A percentile compares a stretch with the other conserved stretches of the same genome.
phyloP scores from a whole-genome alignment of 2,888 invertebrate genomes.

The Aphrophora alni region DNA sequence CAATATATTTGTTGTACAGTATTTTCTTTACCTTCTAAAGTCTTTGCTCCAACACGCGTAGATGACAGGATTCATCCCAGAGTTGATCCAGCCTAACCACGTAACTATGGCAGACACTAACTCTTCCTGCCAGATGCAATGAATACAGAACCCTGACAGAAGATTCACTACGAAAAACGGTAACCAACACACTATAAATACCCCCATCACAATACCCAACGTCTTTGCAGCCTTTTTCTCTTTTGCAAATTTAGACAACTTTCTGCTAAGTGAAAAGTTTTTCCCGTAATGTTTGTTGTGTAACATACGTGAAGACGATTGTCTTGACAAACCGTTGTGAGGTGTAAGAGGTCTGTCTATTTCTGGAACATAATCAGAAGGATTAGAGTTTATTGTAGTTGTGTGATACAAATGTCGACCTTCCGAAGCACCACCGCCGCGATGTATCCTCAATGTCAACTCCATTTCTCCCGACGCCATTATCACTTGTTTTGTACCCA shows the following conservation, averaged over 20 bases:
- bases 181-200: constrained; percentile 96
- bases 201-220: constrained; percentile 95
- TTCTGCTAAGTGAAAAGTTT: constrained; percentile 91
- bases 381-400: constrained; percentile 56
- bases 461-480: constrained; percentile 85
- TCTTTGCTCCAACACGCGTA: constrained; percentile 99
- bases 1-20: too few species aligned
- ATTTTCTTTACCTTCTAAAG: constrained; percentile 79
- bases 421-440: constrained; percentile 74
- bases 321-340: constrained; percentile 73
- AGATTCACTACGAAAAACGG: constrained; percentile 97
- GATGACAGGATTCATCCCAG: constrained; percentile 96
- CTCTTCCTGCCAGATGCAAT: constrained; percentile 86
- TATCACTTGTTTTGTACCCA: constrained; percentile 90
- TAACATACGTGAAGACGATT: constrained; percentile 70
- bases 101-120: constrained; percentile 88
- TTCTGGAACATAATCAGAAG: constrained; percentile 56
- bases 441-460: constrained; percentile 89
- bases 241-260: constrained; percentile 93
- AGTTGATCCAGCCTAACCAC: constrained; percentile 96
- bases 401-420: constrained; percentile 59
- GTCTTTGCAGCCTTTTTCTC: constrained; percentile 98
- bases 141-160: constrained; percentile 85
- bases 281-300: constrained; percentile 73
- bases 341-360: constrained; percentile 74